Evolutionary conservation across 2,888 invertebrate genomes (phyloP).

Genomic region (Clistopyga incitator): DNA sequence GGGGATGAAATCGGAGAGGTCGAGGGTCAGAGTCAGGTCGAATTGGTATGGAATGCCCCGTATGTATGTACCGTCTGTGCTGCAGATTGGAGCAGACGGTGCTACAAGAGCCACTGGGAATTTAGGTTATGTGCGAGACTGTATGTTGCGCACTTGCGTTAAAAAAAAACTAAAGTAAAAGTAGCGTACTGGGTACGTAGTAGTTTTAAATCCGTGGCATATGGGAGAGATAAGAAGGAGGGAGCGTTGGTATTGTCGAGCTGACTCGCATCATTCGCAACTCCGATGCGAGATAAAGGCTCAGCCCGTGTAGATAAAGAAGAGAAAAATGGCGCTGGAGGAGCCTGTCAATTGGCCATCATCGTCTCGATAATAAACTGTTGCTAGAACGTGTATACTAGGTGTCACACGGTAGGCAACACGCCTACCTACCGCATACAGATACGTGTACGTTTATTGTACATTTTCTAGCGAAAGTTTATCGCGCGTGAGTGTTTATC

Average conservation of each 20-base stretch:
- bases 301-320: not conserved
- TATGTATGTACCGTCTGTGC: not conserved
- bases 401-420: conserved; percentile 24
- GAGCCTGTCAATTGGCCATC: conserved; percentile 55
- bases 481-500: conserved; percentile 11
- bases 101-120: not conserved
- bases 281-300: conserved; percentile 40
- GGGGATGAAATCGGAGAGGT: too few species aligned
- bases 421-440: conserved; percentile 58
- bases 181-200: not conserved
- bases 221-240: conserved; percentile 45
- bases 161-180: not conserved
- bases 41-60: too few species aligned
- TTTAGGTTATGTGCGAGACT: not conserved
- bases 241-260: conserved; percentile 5
- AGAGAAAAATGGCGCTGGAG: conserved; percentile 56
- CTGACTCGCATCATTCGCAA: conserved; percentile 33
- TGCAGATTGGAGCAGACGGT: not conserved
- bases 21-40: too few species aligned
- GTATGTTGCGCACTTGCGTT: not conserved
- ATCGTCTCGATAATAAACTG: conserved; percentile 46
- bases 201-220: not conserved
- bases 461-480: not conserved
- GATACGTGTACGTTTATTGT: conserved; percentile 1
- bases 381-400: conserved; percentile 36